Conservation (phyloP, 2,888 invertebrate species). For the Theretra japonica region DNA sequence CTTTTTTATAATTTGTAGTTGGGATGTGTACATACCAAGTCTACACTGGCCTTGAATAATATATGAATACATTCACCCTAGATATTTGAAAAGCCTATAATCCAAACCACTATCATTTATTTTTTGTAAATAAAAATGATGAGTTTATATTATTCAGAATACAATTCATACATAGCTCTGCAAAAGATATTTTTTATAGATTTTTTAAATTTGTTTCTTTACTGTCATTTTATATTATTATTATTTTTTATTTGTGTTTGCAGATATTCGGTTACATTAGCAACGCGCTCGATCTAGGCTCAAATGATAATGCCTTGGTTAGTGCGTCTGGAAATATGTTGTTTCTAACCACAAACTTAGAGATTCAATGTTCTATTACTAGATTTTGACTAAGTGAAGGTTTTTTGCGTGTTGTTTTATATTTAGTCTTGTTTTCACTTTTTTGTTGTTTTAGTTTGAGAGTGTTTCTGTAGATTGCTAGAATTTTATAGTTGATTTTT, state of each 20-base stretch:
- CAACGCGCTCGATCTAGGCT: slow-evolving; percentile 71
- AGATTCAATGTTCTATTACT: not conserved
- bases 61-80: too few species aligned
- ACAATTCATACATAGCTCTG: too few species aligned
- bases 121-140: too few species aligned
- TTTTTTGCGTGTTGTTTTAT: slow-evolving; percentile 1
- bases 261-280: slow-evolving; percentile 79
- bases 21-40: too few species aligned
- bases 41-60: too few species aligned
- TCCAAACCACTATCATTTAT: too few species aligned
- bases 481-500: not conserved
- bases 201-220: not conserved
- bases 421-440: not conserved
- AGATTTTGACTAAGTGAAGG: not conserved
- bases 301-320: slow-evolving; percentile 70
- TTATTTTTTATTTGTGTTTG: slow-evolving; percentile 51
- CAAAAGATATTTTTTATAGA: not conserved
- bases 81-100: too few species aligned
- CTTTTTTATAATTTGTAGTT: not conserved
- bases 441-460: not conserved
- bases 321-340: slow-evolving; percentile 55
- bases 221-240: not conserved
- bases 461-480: not conserved
- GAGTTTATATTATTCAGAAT: too few species aligned
- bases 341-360: not conserved